These are phyloP conservation scores for Lytechinus pictus DNA, from an alignment of 35 echinoderm and acorn worm genomes.

Conservation along the genomic window DNA sequence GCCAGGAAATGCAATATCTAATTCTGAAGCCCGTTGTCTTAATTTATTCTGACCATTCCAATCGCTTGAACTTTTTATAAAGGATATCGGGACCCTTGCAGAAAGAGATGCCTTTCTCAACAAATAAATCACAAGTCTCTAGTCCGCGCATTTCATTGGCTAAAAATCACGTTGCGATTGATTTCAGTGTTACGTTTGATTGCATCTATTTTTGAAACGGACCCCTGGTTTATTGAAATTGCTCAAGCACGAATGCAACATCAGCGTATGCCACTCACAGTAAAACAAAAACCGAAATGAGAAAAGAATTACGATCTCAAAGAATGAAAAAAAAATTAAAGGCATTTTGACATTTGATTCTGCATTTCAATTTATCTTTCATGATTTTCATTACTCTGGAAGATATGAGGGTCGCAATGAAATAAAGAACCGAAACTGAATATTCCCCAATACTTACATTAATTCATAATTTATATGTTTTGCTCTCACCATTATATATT, in stretches of 20 bases:
- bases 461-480: too few species aligned
- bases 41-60: neutral
- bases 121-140: too few species aligned
- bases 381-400: neutral
- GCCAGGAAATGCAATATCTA: neutral
- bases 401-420: neutral
- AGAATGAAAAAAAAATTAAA: neutral
- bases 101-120: too few species aligned
- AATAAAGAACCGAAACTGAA: too few species aligned
- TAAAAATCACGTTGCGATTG: too few species aligned
- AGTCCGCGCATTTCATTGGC: too few species aligned
- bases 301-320: neutral
- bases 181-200: too few species aligned
- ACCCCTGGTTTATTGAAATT: neutral
- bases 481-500: too few species aligned
- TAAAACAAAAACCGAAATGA: neutral
- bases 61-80: neutral
- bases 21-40: neutral
- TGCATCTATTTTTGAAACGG: neutral
- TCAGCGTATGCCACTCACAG: neutral
- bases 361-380: neutral
- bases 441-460: too few species aligned
- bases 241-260: neutral
- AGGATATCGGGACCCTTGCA: too few species aligned
- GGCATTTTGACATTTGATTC: constrained; percentile 4